Conservation (phyloP, 2,797 vertebrate species). For the Pogonophryne albipinna region DNA sequence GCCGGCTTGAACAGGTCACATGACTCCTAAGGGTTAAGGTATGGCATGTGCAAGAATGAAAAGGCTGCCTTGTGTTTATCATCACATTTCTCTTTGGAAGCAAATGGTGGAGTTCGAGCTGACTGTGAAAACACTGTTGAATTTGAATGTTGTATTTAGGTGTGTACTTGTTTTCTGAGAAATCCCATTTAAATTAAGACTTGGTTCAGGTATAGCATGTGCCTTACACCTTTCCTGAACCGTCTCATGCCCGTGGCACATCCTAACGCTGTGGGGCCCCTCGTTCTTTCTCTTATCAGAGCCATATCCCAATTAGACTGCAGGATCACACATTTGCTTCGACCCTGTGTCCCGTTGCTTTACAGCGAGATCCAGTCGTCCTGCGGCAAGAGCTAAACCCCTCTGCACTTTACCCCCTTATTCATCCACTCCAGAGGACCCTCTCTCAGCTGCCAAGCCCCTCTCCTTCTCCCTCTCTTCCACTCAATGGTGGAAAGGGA, state of each 20-base stretch:
- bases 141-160: background rate
- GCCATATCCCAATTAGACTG: slow-evolving; percentile 69
- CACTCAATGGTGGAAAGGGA: slow-evolving; percentile 86
- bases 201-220: background rate
- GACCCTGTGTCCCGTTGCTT: slow-evolving; percentile 76
- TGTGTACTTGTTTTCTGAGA: background rate
- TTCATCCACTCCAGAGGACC: slow-evolving; percentile 76
- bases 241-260: background rate
- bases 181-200: background rate
- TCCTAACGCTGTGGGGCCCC: slow-evolving; percentile 9
- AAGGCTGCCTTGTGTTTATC: slow-evolving; percentile 21
- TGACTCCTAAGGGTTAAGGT: no score
- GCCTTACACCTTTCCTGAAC: background rate
- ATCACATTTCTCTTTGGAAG: slow-evolving; percentile 23
- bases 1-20: no score
- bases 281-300: slow-evolving; percentile 57
- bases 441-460: slow-evolving; percentile 80
- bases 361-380: slow-evolving; percentile 65
- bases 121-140: background rate
- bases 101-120: background rate
- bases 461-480: slow-evolving; percentile 56
- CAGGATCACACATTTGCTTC: slow-evolving; percentile 60
- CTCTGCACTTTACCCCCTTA: slow-evolving; percentile 60
- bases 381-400: slow-evolving; percentile 67
- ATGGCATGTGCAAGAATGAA: slow-evolving; percentile 20